phyloP scores from a whole-genome alignment of 2,113 vertebrate genomes.

The Pontoporia blainvillei region DNA sequence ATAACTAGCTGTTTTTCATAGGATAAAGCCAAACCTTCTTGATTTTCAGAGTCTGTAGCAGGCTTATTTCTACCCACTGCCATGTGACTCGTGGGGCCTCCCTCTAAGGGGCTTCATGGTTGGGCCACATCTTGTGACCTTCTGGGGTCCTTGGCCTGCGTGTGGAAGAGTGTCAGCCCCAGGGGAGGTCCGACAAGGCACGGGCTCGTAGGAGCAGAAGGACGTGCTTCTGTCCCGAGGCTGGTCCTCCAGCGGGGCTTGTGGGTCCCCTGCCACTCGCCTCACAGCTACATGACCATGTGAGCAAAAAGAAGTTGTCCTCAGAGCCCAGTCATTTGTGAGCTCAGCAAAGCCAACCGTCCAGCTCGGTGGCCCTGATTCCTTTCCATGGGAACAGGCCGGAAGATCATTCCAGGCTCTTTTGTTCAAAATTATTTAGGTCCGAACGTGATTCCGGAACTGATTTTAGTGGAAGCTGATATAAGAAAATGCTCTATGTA shows the following conservation, averaged over 20 bases:
- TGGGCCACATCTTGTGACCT: rapidly evolving
- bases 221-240: not conserved
- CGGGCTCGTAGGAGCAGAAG: not conserved
- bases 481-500: not conserved
- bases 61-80: rapidly evolving
- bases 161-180: too few species aligned
- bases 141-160: not conserved
- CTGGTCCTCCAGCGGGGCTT: not conserved
- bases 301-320: not conserved
- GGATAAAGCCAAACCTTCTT: rapidly evolving
- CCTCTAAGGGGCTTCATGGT: not conserved
- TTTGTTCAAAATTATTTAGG: too few species aligned
- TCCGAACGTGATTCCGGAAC: not conserved
- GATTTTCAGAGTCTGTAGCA: not conserved
- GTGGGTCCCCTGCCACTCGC: not conserved
- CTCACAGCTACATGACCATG: rapidly evolving
- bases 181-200: rapidly evolving
- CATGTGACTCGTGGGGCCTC: not conserved
- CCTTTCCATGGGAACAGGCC: too few species aligned
- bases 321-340: not conserved
- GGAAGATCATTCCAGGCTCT: not conserved
- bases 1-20: rapidly evolving
- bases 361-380: not conserved
- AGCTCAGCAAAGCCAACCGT: rapidly evolving
- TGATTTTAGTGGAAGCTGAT: not conserved